Evolutionary conservation across 2,888 invertebrate species (phyloP).

Genomic region (Zhuqinia jingwanae): DNA sequence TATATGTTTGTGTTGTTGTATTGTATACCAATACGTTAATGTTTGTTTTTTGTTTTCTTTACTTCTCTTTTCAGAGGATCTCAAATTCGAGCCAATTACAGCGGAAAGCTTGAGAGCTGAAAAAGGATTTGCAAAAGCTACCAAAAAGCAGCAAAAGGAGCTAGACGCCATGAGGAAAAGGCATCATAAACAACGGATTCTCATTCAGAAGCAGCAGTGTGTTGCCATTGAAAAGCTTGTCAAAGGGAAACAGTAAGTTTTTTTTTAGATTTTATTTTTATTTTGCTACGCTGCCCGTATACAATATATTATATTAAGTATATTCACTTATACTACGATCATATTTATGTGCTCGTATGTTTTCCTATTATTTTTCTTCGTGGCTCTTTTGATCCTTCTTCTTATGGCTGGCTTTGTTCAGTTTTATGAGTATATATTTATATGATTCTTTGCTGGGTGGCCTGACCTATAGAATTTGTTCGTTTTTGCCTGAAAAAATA

Average conservation of each 20-base stretch:
- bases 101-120: constrained; percentile 92
- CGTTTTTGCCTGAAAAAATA: not conserved
- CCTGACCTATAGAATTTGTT: not conserved
- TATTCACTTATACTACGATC: too few species aligned
- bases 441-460: not conserved
- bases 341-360: not conserved
- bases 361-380: not conserved
- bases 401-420: not conserved
- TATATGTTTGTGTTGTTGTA: too few species aligned
- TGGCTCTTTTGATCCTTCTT: not conserved
- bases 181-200: constrained; percentile 94
- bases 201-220: constrained; percentile 95
- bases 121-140: constrained; percentile 95
- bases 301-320: too few species aligned
- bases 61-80: constrained; percentile 82
- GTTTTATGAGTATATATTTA: not conserved
- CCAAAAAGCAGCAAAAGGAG: constrained; percentile 98
- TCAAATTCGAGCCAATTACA: constrained; percentile 95
- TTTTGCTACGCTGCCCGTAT: too few species aligned
- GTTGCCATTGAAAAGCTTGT: constrained; percentile 95
- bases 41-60: constrained; percentile 53
- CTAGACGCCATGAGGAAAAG: constrained; percentile 94
- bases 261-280: too few species aligned
- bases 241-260: constrained; percentile 93
- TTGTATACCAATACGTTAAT: constrained; percentile 14